Conservation (phyloP, 92 coral and sea anemone genomes). For the Porites cylindrica region DNA sequence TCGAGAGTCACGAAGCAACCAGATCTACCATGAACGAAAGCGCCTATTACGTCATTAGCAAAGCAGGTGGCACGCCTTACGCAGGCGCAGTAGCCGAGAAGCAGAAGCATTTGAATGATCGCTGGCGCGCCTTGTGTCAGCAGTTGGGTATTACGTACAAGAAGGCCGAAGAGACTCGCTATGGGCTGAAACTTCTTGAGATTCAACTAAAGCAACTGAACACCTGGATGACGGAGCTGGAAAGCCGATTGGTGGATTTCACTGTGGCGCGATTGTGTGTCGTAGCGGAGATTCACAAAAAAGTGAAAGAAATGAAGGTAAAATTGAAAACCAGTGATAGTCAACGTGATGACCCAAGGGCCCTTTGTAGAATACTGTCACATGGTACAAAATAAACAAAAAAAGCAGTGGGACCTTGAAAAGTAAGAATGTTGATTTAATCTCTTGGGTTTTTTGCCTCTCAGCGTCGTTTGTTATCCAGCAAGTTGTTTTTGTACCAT, state of each 20-base stretch:
- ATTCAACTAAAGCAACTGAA: constrained; percentile 92
- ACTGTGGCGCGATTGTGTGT: constrained; percentile 76
- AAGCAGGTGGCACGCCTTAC: constrained; percentile 84
- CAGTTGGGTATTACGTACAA: constrained; percentile 98
- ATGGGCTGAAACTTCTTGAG: constrained; percentile 90
- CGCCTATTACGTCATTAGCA: constrained; percentile 90
- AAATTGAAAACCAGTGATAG: not conserved
- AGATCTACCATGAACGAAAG: constrained; percentile 91
- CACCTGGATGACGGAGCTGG: constrained; percentile 94
- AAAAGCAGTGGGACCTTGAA: too few relatives aligned
- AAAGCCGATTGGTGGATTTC: constrained; percentile 72
- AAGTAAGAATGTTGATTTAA: too few relatives aligned
- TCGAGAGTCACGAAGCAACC: constrained; percentile 89
- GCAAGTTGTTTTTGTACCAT: too few relatives aligned
- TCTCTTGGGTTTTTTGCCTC: too few relatives aligned
- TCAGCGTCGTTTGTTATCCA: too few relatives aligned
- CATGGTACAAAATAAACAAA: too few relatives aligned
- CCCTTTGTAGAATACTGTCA: too few relatives aligned
- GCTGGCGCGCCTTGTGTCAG: constrained; percentile 98
- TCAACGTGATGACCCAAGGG: too few relatives aligned
- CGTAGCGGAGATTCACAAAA: constrained; percentile 79
- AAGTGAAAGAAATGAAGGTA: constrained; percentile 84
- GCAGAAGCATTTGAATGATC: constrained; percentile 89
- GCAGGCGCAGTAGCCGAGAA: constrained; percentile 85
- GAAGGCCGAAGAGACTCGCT: constrained; percentile 98